These are phyloP conservation scores for Leuciscus waleckii DNA, from an alignment of 2,797 vertebrate genomes.

Conservation along the genomic window DNA sequence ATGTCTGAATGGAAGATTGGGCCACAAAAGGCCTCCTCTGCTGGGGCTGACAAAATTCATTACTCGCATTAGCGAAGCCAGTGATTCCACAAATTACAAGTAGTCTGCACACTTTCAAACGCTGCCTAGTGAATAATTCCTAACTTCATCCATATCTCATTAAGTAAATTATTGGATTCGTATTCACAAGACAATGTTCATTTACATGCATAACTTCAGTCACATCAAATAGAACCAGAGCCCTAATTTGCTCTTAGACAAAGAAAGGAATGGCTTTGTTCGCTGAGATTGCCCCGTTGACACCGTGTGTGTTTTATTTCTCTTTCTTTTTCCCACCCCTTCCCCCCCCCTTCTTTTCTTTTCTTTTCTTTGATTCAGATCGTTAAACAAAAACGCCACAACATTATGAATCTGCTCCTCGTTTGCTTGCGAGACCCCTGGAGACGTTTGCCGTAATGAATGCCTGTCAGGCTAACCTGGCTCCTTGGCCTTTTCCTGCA, in stretches of 20 bases:
- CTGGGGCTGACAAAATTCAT: slow-evolving; percentile 54
- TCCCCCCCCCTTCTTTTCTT: slow-evolving; percentile 21
- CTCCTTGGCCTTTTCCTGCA: slow-evolving; percentile 62
- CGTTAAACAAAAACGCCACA: slow-evolving; percentile 66
- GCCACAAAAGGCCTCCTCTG: slow-evolving; percentile 50
- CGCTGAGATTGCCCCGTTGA: slow-evolving; percentile 58
- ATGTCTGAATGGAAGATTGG: slow-evolving; percentile 39
- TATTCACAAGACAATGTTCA: slow-evolving; percentile 65
- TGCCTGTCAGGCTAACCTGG: slow-evolving; percentile 67
- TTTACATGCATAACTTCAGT: slow-evolving; percentile 65
- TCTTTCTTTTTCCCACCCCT: background rate
- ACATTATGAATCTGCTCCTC: slow-evolving; percentile 58
- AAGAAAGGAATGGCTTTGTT: slow-evolving; percentile 62
- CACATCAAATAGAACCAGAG: slow-evolving; percentile 62
- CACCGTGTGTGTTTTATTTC: slow-evolving; percentile 54
- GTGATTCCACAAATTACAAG: slow-evolving; percentile 57
- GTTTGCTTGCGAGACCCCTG: slow-evolving; percentile 53
- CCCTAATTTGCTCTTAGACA: slow-evolving; percentile 67
- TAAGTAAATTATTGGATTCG: slow-evolving; percentile 69
- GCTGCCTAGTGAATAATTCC: slow-evolving; percentile 55
- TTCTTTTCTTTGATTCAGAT: slow-evolving; percentile 61
- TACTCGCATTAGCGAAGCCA: slow-evolving; percentile 55
- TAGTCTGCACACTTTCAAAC: slow-evolving; percentile 44
- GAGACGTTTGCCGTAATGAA: slow-evolving; percentile 60
- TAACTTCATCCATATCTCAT: slow-evolving; percentile 65